Conservation (phyloP, 2,797 vertebrate species). For the Spizella passerina region DNA sequence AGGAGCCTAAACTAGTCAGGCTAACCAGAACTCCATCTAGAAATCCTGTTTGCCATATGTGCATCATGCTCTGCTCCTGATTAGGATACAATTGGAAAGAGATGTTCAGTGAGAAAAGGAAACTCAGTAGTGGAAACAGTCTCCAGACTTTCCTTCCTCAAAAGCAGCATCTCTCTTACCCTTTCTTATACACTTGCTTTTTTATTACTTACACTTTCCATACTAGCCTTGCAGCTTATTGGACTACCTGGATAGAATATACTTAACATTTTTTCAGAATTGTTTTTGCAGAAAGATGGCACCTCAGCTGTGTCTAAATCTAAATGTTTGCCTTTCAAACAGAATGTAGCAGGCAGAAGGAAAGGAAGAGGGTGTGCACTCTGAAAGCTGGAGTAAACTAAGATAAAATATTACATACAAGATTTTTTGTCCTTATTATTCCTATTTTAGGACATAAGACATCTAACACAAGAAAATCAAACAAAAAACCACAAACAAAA, state of each 20-base stretch:
- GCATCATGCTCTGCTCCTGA: neutral
- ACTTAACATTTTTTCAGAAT: neutral
- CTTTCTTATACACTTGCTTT: neutral
- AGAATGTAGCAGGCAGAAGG: neutral
- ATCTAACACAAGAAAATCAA: neutral
- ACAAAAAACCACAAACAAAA: accelerated
- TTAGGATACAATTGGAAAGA: neutral
- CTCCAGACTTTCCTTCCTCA: neutral
- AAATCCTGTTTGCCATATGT: neutral
- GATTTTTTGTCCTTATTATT: neutral
- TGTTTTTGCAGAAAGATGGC: neutral
- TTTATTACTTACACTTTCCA: neutral
- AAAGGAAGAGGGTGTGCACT: neutral
- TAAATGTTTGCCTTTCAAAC: neutral
- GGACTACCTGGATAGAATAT: neutral
- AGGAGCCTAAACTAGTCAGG: neutral
- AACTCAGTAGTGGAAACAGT: neutral
- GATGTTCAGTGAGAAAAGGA: neutral
- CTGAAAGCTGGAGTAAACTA: neutral
- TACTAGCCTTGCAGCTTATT: neutral
- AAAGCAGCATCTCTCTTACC: neutral
- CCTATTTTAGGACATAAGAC: neutral
- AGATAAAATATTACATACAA: neutral
- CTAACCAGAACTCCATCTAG: neutral
- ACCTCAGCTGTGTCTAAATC: neutral